Base-by-base conservation (phyloP, 2,888 invertebrate species). In the Epinotia brunnichana region DNA sequence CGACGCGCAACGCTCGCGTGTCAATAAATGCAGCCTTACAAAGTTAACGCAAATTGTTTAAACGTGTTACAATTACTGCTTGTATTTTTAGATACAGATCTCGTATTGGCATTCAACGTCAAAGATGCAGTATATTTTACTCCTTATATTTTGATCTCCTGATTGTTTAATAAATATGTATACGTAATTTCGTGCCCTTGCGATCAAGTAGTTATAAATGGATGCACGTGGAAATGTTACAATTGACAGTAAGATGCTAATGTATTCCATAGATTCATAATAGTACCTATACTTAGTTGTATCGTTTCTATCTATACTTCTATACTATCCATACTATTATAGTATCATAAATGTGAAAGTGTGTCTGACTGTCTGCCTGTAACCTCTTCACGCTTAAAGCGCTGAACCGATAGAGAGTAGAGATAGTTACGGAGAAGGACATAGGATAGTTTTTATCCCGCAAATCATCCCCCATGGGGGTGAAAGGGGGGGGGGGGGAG, bases 81-180 rank as follows among this genome's bases (percentile, higher is more conserved):
- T 39, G 17, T 61, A 54, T 61, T 69, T 60, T 56, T 56, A 62
- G 41, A 69, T 69, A 48, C 24, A 19, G 44, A 59, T 59, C 66
- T 57, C 56, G 44, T 44, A 24, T 67, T 67, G 24, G 24, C 57
- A 3, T 44, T n/a, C 15, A 44, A 44, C 44, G 15, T 15, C 44
- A 44, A 44, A 15, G 13, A 15, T 44, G 15, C 15, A 5, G 15
- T 44, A 4, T 15, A 44, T 15, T 44, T 13, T 44, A 4, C 44
- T 44, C 44, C 44, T 13, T 44, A 44, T 15, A n/a, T n/a, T n/a
- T n/a, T n/a, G n/a, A 63, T 51, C 17, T 7, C 10, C 53, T 15
- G 24, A 48, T 62, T 15, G 7, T 56, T 24, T 63, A 35, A 63
- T 63, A 51, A 63, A 63, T 53, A 53, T 63, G 51, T 51, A 29